Evolutionary conservation across 2,797 vertebrate genomes (phyloP), one percentile per base, ranked within the genome.

Genomic region (Enteromius argenteus): DNA sequence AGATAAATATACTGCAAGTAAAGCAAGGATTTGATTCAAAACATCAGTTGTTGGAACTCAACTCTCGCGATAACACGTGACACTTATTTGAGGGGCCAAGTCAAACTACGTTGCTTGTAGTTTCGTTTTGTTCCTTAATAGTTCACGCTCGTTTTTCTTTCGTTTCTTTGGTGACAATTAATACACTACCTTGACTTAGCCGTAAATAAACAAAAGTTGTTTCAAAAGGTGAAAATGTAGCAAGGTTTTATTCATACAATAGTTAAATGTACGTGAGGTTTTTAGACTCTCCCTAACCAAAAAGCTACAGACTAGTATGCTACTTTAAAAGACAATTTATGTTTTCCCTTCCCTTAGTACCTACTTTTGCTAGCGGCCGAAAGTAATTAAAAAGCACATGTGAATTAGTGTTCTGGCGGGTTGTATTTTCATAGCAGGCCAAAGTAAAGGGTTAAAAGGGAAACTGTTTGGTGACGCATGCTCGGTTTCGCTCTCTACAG

Each of bases 401-500:
- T 0, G 3, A 15, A 23, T 15, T 1, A 8, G 19, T 56, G 49
- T 56, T n/a, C 19, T 37, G 14, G 2, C 44, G 2, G 15, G 23
- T 23, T 67, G 15, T 7, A 11, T 58, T 32, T 4, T 4, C 2
- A 42, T 0, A 17, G 21, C 23, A 32, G 11, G 17, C 17, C 23
- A 2, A 11, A 13, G 19, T 44, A 15, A 56, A 32, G 35, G 56
- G 27, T 37, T 74, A 62, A 79, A 76, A 5, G 9, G 9, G 1
- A 0, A 46, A 49, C 23, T 68, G 71, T 78, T 30, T 30, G 56
- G 9, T 72, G 83, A 84, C 87, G 87, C 81, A 85, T 77, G 81
- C 85, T 81, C 87, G 1, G 88, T 79, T 30, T 79, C 21, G 77
- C 66, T 78, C 72, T 83, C 69, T 78, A 64, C 39, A 42, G 67